Conservation (phyloP, 2,797 vertebrate genomes). For the Bradypodion ventrale region DNA sequence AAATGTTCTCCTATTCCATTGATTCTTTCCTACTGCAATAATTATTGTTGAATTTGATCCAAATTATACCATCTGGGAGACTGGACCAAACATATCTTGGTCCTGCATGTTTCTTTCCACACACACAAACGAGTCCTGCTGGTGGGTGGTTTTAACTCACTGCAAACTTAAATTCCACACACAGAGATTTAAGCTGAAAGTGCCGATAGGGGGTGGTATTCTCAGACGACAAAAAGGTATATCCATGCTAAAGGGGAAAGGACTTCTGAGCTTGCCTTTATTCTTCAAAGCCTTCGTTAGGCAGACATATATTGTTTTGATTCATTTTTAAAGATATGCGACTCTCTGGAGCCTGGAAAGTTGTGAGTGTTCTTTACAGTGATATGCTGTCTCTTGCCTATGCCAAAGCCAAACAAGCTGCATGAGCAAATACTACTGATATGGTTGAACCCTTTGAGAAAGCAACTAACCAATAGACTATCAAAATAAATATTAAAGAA, state of each 20-base stretch:
- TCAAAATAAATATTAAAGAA: background rate
- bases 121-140: background rate
- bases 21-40: background rate
- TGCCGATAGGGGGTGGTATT: conserved; percentile 71
- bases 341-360: conserved; percentile 49
- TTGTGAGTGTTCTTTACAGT: conserved; percentile 46
- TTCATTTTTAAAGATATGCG: conserved; percentile 54
- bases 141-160: conserved; percentile 21
- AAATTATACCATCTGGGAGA: conserved; percentile 10
- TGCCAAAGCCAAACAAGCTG: conserved; percentile 32
- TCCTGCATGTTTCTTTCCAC: conserved; percentile 55
- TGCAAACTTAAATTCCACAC: conserved; percentile 44
- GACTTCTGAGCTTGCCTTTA: conserved; percentile 54
- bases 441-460: conserved; percentile 42
- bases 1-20: conserved; percentile 14
- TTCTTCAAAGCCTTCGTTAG: conserved; percentile 67
- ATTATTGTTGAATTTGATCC: conserved; percentile 16
- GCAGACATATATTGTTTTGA: conserved; percentile 60
- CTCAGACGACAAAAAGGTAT: conserved; percentile 62
- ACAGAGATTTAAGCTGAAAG: conserved; percentile 67
- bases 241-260: conserved; percentile 61
- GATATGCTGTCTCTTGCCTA: conserved; percentile 20
- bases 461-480: background rate
- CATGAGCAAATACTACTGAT: conserved; percentile 38
- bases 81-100: background rate